phyloP scores from a whole-genome alignment of 2,113 vertebrate species.

The Silurus asotus region DNA sequence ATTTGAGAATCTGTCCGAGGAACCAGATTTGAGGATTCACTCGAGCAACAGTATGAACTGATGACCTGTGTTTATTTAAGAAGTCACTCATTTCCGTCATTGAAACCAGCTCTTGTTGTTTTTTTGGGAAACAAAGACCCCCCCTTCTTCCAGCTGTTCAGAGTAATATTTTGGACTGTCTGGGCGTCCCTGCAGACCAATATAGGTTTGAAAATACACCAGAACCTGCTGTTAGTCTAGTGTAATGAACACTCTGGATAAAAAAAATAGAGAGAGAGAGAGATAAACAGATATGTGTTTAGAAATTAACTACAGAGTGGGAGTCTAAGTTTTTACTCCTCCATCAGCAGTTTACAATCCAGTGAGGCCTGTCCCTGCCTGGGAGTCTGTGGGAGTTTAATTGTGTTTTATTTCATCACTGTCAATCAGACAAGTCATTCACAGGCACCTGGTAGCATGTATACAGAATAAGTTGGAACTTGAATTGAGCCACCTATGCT shows the following conservation, averaged over 20 bases:
- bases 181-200: background rate
- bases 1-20: background rate
- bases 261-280: too few species aligned
- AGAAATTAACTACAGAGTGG: background rate
- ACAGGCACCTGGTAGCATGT: background rate
- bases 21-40: background rate
- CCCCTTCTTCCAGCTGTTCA: conserved; percentile 1
- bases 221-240: background rate
- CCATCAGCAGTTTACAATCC: background rate
- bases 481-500: background rate
- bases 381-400: background rate
- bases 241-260: background rate
- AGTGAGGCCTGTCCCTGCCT: background rate
- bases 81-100: background rate
- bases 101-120: background rate
- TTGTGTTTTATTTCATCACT: background rate
- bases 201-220: background rate
- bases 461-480: background rate
- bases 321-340: background rate
- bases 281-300: too few species aligned
- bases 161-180: background rate
- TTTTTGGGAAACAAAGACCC: background rate
- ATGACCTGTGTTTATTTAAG: background rate
- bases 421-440: conserved; percentile 3
- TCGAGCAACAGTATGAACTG: background rate